Evolutionary conservation across 1,140 invertebrate genomes (phyloP).

Genomic region (Zaprionus ornatus): DNA sequence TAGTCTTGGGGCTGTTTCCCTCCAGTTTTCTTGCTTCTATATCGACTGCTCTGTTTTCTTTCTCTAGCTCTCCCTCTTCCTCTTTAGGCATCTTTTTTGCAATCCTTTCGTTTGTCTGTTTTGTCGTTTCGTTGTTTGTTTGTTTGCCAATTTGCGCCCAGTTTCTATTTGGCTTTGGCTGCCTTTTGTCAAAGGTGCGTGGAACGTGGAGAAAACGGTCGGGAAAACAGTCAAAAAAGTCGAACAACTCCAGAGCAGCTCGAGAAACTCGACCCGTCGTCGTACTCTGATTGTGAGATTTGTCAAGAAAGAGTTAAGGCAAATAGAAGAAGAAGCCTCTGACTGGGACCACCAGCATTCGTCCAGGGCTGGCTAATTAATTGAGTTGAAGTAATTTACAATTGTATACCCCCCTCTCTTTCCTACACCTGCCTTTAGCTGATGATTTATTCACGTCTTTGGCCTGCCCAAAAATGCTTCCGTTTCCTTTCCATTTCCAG

Average conservation of each 20-base stretch:
- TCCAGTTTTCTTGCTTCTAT: constrained; percentile 1
- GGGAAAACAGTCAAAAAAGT: constrained; percentile 6
- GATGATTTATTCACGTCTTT: constrained; percentile 49
- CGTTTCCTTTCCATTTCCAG: constrained; percentile 37
- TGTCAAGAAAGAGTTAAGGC: constrained; percentile 62
- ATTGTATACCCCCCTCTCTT: constrained; percentile 10
- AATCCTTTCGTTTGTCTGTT: constrained; percentile 59
- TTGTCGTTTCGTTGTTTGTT: constrained; percentile 55
- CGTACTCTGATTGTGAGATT: constrained; percentile 56
- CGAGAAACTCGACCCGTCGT: background rate
- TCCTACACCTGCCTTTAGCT: constrained; percentile 8
- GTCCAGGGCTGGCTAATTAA: constrained; percentile 56
- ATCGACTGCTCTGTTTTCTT: constrained; percentile 17
- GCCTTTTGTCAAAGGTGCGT: constrained; percentile 53
- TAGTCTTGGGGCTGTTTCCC: constrained; percentile 8
- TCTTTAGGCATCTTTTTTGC: constrained; percentile 27
- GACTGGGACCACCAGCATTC: background rate
- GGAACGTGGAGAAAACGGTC: constrained; percentile 1
- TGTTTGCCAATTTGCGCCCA: constrained; percentile 64
- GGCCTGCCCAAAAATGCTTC: constrained; percentile 27
- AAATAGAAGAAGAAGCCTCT: constrained; percentile 39
- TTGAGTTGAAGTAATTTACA: constrained; percentile 76
- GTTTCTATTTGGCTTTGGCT: constrained; percentile 61
- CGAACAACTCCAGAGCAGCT: background rate
- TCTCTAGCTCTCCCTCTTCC: constrained; percentile 5